Evolutionary conservation across 2,888 invertebrate genomes (phyloP).

Genomic region (Tuberolachnus salignus): DNA sequence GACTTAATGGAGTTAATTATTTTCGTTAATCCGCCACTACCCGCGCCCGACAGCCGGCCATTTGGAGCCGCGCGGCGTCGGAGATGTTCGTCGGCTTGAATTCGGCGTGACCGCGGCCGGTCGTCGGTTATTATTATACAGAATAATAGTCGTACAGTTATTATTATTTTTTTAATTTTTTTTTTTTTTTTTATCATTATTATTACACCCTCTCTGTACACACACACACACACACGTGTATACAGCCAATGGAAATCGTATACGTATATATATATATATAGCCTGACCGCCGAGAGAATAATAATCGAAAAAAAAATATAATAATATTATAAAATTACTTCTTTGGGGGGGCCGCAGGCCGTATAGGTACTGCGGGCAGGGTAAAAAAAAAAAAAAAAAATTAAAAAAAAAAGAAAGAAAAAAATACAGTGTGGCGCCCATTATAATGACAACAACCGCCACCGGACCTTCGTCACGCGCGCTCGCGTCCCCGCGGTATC

Average conservation of each 20-base stretch:
- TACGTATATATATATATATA: neutral
- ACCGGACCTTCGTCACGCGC: slow-evolving; percentile 14
- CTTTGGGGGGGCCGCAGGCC: neutral
- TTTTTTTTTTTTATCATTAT: slow-evolving; percentile 2
- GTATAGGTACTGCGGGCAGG: neutral
- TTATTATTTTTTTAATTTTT: neutral
- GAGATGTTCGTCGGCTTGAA: too few relatives aligned
- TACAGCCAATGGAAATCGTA: slow-evolving; percentile 9
- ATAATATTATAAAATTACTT: too few relatives aligned
- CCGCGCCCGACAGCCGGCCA: neutral
- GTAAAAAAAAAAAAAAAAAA: neutral
- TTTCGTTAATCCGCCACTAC: too few relatives aligned
- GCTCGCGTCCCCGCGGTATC: slow-evolving; percentile 4
- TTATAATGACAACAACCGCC: slow-evolving; percentile 18
- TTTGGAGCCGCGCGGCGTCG: neutral
- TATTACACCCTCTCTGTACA: neutral
- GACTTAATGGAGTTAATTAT: too few relatives aligned
- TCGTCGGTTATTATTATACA: too few relatives aligned
- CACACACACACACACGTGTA: neutral
- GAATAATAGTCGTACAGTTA: neutral
- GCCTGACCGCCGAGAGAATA: neutral
- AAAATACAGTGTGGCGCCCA: slow-evolving; percentile 38
- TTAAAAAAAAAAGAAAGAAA: slow-evolving; percentile 5
- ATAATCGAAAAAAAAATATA: slow-evolving; percentile 25
- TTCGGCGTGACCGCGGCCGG: too few relatives aligned